Conservation (phyloP, 2,797 vertebrate species). For the Periophthalmus magnuspinnatus region DNA sequence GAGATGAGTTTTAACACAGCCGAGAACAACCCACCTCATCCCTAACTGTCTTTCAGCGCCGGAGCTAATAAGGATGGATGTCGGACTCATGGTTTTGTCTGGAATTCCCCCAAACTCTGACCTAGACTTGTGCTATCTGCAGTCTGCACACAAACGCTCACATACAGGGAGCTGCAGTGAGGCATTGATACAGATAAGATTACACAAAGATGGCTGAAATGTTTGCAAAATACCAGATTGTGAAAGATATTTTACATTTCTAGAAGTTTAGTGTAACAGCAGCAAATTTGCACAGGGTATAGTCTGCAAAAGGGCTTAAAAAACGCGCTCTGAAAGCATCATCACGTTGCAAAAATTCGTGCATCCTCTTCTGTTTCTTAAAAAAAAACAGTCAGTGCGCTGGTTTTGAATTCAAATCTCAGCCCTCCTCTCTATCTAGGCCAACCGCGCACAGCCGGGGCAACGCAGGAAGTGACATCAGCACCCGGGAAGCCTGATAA, state of each 20-base stretch:
- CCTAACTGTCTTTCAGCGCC: constrained; percentile 19
- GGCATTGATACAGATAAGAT: constrained; percentile 60
- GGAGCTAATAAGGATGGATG: constrained; percentile 39
- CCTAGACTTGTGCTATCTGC: constrained; percentile 14
- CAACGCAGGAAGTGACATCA: constrained; percentile 44
- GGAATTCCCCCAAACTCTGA: constrained; percentile 52
- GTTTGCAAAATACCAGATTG: constrained; percentile 49
- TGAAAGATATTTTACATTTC: neutral
- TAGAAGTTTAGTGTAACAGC: too few species aligned
- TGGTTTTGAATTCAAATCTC: constrained; percentile 40
- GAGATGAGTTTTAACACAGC: neutral
- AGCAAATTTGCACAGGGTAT: neutral
- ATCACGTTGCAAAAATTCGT: constrained; percentile 16
- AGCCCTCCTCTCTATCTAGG: constrained; percentile 26
- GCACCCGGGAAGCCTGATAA: neutral
- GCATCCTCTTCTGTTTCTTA: constrained; percentile 8
- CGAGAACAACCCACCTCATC: constrained; percentile 5
- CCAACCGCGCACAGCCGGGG: constrained; percentile 20
- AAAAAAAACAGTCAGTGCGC: neutral
- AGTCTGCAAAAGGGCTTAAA: neutral
- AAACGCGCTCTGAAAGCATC: neutral
- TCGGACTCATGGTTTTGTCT: constrained; percentile 58
- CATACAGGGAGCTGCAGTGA: constrained; percentile 25
- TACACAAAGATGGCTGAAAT: constrained; percentile 58
- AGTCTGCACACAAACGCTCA: constrained; percentile 9